Conservation (phyloP, 2,113 vertebrate species). For the Phyllopteryx taeniolatus region DNA sequence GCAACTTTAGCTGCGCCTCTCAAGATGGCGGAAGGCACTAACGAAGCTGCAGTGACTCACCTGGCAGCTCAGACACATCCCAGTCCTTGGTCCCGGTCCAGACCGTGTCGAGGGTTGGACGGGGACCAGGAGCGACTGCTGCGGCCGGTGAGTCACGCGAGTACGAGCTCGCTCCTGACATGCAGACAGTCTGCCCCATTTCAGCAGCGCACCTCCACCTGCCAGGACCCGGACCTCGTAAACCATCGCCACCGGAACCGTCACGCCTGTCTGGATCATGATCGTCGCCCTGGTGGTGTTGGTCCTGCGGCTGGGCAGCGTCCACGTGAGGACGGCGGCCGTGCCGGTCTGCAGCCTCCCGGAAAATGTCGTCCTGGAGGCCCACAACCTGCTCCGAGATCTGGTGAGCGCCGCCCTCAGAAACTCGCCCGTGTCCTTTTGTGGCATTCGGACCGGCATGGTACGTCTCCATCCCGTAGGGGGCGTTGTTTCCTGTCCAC, state of each 20-base stretch:
- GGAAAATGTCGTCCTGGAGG: background rate
- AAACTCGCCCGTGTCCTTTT: background rate
- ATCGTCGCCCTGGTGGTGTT: background rate
- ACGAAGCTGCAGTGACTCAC: background rate
- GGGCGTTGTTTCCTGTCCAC: background rate
- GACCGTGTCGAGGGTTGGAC: background rate
- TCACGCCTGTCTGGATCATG: background rate
- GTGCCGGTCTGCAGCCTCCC: background rate
- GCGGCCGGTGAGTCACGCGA: background rate
- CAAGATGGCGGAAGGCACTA: background rate
- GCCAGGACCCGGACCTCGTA: background rate
- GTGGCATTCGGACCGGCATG: background rate
- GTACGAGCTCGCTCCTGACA: background rate
- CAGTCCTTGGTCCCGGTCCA: background rate
- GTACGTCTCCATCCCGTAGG: background rate
- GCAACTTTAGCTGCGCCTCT: background rate
- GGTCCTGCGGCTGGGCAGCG: background rate
- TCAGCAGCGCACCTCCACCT: background rate
- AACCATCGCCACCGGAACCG: background rate
- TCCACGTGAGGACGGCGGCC: background rate
- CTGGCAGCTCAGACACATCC: background rate
- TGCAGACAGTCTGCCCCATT: background rate
- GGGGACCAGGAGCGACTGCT: background rate
- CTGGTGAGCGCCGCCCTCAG: background rate
- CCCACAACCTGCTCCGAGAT: background rate